phyloP scores from a whole-genome alignment of 2,888 invertebrate genomes.

The Aphrophora alni region DNA sequence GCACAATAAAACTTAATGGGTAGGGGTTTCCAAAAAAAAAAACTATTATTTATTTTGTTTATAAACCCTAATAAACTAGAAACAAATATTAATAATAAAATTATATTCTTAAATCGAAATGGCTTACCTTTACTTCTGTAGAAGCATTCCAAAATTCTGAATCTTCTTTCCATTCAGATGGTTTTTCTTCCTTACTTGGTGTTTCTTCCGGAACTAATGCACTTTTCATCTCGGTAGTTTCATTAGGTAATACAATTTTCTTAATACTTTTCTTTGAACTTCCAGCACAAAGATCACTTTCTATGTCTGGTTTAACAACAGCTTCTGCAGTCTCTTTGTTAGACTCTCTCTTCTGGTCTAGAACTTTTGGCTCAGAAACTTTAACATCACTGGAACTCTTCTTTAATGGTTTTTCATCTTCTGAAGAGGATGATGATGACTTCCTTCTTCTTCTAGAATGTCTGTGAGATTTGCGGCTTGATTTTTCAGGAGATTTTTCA shows the following conservation, averaged over 20 bases:
- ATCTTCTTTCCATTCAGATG: conserved; percentile 47
- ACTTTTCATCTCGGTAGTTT: background rate
- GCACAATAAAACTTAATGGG: no score
- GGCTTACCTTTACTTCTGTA: conserved; percentile 26
- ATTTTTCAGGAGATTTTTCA: conserved; percentile 36
- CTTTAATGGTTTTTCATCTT: conserved; percentile 13
- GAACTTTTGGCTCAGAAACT: background rate
- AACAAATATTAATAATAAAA: background rate
- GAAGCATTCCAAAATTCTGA: conserved; percentile 42
- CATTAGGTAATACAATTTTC: background rate
- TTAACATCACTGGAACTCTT: background rate
- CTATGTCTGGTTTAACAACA: conserved; percentile 11
- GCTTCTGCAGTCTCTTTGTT: background rate
- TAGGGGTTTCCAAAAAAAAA: no score
- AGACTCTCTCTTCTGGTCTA: background rate
- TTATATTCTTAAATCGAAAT: background rate
- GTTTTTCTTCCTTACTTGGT: conserved; percentile 10
- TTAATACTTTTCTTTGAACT: conserved; percentile 15
- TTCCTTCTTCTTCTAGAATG: conserved; percentile 38
- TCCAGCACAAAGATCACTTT: conserved; percentile 7
- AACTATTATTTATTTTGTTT: no score
- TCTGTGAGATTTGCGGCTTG: conserved; percentile 28
- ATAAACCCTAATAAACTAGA: no score
- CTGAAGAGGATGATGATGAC: conserved; percentile 35
- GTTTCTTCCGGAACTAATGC: background rate